Evolutionary conservation across 35 echinoderm and acorn worm genomes (phyloP).

Genomic region (Heliocidaris erythrogramma): DNA sequence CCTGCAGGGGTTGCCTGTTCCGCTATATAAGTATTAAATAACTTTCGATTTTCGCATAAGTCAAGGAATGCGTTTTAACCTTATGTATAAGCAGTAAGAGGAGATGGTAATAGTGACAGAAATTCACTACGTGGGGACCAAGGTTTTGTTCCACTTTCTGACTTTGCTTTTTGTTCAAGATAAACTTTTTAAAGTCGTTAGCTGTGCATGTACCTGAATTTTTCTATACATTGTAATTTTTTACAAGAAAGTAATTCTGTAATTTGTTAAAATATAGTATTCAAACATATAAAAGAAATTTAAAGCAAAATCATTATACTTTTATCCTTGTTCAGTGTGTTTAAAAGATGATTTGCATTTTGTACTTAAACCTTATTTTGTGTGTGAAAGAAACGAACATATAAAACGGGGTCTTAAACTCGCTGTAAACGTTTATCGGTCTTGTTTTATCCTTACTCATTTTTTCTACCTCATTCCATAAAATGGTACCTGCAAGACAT

Average conservation of each 20-base stretch:
- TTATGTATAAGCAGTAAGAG: neutral
- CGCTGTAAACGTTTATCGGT: too few species aligned
- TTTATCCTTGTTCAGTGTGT: too few species aligned
- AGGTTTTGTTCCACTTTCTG: neutral
- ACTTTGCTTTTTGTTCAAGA: neutral
- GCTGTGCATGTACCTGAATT: neutral
- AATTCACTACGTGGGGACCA: neutral
- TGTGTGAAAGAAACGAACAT: too few species aligned
- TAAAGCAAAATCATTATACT: too few species aligned
- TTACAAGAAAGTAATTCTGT: neutral
- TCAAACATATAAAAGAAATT: too few species aligned
- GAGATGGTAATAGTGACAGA: neutral
- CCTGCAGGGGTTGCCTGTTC: neutral
- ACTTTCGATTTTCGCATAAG: slow-evolving; percentile 11
- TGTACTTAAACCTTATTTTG: too few species aligned
- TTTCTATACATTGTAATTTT: neutral
- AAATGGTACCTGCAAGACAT: too few species aligned
- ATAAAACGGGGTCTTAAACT: too few species aligned
- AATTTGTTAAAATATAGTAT: too few species aligned
- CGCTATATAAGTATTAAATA: neutral
- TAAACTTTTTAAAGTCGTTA: neutral
- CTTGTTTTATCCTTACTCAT: too few species aligned
- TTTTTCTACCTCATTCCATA: too few species aligned
- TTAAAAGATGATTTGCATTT: too few species aligned
- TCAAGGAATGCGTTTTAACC: neutral